Base-by-base conservation (phyloP, 2,888 invertebrate genomes). In the Pseudococcus longispinus region DNA sequence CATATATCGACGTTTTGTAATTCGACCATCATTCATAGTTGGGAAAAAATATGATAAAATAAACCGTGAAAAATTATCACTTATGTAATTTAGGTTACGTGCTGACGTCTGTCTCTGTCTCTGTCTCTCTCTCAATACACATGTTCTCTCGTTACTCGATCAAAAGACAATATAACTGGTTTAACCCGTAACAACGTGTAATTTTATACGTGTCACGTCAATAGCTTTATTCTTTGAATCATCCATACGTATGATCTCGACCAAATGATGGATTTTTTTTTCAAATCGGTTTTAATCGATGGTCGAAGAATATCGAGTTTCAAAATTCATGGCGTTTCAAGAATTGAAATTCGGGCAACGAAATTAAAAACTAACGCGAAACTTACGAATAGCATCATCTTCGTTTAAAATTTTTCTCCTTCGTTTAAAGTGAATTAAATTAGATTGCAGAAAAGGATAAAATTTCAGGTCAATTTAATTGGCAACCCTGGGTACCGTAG, bases 151-250 rank as follows among this genome's bases (percentile, higher is more conserved):
- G 5, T 37, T 37, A 20, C 32, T 32, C 32, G 32, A 80, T 80
- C 77, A 80, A 80, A 80, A 80, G 42, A 80, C 42, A 80, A 80
- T 60, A 2, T 74, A 80, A 80, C 77, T 11, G 77, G 77, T 80
- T 80, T 42, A 42, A 80, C 77, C 37, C 42, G 77, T 80, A 80
- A 80, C 77, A 42, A 74, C 74, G 32, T 42, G 77, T 80, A 80
- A 80, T 80, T 20, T 42, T 37, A 80, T 80, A 80, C 42, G 77
- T 80, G 77, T 42, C 37, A 26, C 13, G 42, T 80, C 77, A 80
- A 80, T 70, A 60, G 70, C 29, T 15, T 29, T 23, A 29, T 29
- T 29, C 26, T 70, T 70, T 18, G 5, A 70, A 70, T 18, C 70
- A 29, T 13, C 32, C 18, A 70, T 29, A 70, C 29, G 29, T 4